These are phyloP conservation scores for Oceanodroma leucorhoa DNA, from an alignment of 2,797 vertebrate genomes.

Conservation along the genomic window DNA sequence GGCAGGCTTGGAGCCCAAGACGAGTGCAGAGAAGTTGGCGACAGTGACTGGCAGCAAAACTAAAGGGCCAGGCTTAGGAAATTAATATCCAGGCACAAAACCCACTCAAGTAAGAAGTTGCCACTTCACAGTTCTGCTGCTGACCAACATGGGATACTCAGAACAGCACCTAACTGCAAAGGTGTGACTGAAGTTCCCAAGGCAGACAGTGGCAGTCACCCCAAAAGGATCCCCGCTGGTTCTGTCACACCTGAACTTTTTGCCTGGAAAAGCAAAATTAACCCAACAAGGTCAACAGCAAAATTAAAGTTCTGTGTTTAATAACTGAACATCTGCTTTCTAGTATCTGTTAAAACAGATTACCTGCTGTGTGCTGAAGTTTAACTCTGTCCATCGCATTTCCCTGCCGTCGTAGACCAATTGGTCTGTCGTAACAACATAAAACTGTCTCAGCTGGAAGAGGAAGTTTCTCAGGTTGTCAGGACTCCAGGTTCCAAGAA, in stretches of 20 bases:
- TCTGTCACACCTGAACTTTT: neutral
- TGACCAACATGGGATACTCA: neutral
- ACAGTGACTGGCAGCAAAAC: neutral
- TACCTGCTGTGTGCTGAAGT: conserved; percentile 75
- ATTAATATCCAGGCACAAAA: neutral
- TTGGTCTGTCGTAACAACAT: conserved; percentile 45
- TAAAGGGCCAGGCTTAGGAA: neutral
- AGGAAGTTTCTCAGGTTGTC: conserved; percentile 80
- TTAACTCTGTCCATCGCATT: conserved; percentile 55
- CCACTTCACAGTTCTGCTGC: neutral
- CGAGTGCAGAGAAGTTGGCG: rapidly evolving
- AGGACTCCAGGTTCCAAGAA: conserved; percentile 77
- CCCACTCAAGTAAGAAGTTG: neutral
- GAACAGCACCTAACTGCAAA: neutral
- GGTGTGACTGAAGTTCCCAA: neutral
- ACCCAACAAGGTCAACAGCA: neutral
- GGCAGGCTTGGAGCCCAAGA: neutral
- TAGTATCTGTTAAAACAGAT: neutral
- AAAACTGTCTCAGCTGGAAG: conserved; percentile 82
- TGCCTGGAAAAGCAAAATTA: neutral
- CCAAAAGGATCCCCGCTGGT: rapidly evolving
- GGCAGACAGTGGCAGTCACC: neutral
- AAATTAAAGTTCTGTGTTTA: neutral
- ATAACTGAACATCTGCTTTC: neutral
- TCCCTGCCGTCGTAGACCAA: conserved; percentile 41